phyloP scores from a whole-genome alignment of 2,888 invertebrate genomes.

The Marasmarcha lunaedactyla region DNA sequence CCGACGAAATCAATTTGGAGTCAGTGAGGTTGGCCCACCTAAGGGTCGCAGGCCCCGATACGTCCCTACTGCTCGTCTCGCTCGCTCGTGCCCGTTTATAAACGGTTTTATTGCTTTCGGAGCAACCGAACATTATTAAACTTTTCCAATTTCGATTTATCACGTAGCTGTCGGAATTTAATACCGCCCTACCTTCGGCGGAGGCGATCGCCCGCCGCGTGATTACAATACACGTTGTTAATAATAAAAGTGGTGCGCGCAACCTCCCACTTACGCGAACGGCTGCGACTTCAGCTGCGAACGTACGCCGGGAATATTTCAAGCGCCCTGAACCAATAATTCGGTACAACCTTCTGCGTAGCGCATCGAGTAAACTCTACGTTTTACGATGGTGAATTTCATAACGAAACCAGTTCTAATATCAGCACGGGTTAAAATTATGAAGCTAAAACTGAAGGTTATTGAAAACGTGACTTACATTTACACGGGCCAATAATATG shows the following conservation, averaged over 20 bases:
- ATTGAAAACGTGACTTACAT: slow-evolving; percentile 71
- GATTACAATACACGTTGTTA: slow-evolving; percentile 70
- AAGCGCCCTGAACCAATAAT: slow-evolving; percentile 4
- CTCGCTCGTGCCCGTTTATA: slow-evolving; percentile 69
- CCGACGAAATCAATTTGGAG: slow-evolving; percentile 58
- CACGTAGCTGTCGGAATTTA: slow-evolving; percentile 72
- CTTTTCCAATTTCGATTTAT: slow-evolving; percentile 72
- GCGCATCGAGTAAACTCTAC: slow-evolving; percentile 3
- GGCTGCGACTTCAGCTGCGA: slow-evolving; percentile 19
- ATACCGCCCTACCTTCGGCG: slow-evolving; percentile 70
- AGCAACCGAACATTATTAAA: slow-evolving; percentile 72
- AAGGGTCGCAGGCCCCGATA: slow-evolving; percentile 55
- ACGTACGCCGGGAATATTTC: slow-evolving; percentile 2
- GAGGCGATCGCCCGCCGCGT: slow-evolving; percentile 69
- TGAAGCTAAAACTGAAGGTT: slow-evolving; percentile 69
- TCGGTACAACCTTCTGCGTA: slow-evolving; percentile 5
- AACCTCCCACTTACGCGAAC: neutral
- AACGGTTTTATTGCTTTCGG: slow-evolving; percentile 72
- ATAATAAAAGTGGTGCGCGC: slow-evolving; percentile 46
- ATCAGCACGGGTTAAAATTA: slow-evolving; percentile 64
- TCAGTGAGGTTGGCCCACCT: slow-evolving; percentile 53
- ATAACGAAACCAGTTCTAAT: slow-evolving; percentile 64
- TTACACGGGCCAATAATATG: slow-evolving; percentile 41
- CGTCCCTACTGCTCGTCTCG: slow-evolving; percentile 59
- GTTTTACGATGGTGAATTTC: slow-evolving; percentile 36